Conservation (phyloP, 23 tunicate genomes). For the Diplosoma virens region DNA sequence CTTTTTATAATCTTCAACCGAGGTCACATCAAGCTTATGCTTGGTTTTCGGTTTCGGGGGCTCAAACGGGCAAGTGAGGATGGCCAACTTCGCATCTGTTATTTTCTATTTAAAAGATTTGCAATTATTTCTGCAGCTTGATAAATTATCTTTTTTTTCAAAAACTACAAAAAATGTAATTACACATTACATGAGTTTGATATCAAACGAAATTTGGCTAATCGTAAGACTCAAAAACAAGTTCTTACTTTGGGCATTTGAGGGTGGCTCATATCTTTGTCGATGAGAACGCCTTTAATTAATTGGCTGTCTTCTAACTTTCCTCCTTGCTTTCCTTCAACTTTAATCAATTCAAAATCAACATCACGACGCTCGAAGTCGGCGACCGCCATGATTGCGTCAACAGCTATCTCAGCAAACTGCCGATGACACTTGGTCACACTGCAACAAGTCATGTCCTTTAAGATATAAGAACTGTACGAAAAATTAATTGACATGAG, state of each 20-base stretch:
- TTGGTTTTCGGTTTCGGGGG: slow-evolving; percentile 99
- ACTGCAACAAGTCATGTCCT: slow-evolving; percentile 32
- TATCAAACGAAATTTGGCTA: too few species aligned
- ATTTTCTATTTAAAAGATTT: slow-evolving; percentile 36
- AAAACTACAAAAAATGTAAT: too few species aligned
- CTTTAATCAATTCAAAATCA: slow-evolving; percentile 97
- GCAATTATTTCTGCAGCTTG: too few species aligned
- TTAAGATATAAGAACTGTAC: too few species aligned
- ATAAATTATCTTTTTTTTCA: too few species aligned
- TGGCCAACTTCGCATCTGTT: slow-evolving; percentile 94
- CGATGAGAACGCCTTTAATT: slow-evolving; percentile 97
- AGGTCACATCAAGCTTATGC: slow-evolving; percentile 99
- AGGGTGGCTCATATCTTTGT: slow-evolving; percentile 99
- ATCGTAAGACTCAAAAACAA: too few species aligned
- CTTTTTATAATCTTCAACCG: slow-evolving; percentile 95
- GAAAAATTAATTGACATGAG: too few species aligned
- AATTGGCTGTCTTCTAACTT: slow-evolving; percentile 89
- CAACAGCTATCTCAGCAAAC: slow-evolving; percentile 98
- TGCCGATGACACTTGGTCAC: slow-evolving; percentile 97
- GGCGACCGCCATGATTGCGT: slow-evolving; percentile 95
- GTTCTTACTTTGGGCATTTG: slow-evolving; percentile 92
- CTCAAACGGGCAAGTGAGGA: slow-evolving; percentile 98
- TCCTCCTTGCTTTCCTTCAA: slow-evolving; percentile 96
- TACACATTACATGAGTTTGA: too few species aligned
- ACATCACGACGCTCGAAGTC: slow-evolving; percentile 97